A percentile compares a stretch with the other conserved stretches of the same genome.
phyloP scores from a whole-genome alignment of 37 sponge, comb jelly and placozoan species.

The Theonella swinhoei region DNA sequence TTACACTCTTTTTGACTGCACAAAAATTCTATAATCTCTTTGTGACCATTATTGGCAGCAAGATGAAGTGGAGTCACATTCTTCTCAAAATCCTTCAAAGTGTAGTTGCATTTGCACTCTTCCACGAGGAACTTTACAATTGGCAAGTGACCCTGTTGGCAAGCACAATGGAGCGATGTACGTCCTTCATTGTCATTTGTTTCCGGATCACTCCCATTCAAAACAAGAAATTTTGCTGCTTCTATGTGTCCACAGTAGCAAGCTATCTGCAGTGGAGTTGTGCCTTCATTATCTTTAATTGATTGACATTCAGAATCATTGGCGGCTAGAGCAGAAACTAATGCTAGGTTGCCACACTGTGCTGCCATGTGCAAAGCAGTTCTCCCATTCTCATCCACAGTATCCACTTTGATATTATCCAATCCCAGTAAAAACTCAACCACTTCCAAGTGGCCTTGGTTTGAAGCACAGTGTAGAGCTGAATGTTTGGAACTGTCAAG shows the following conservation, averaged over 20 bases:
- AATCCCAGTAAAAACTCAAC: conserved; percentile 14
- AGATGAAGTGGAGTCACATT: conserved; percentile 26
- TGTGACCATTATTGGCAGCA: conserved; percentile 25
- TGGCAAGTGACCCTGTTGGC: conserved; percentile 53
- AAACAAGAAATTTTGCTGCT: conserved; percentile 9
- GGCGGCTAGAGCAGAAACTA: background rate
- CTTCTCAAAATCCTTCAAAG: background rate
- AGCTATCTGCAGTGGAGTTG: conserved; percentile 54
- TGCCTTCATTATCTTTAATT: conserved; percentile 40
- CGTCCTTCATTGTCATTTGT: conserved; percentile 37
- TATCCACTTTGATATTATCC: background rate
- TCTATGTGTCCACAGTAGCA: conserved; percentile 23
- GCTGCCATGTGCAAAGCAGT: conserved; percentile 42
- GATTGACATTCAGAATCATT: background rate
- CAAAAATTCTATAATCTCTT: conserved; percentile 3
- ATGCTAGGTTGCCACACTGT: background rate
- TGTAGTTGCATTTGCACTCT: background rate
- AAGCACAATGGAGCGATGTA: conserved; percentile 39
- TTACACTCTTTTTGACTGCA: conserved; percentile 6
- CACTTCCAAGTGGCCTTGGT: conserved; percentile 17
- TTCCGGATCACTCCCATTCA: conserved; percentile 31
- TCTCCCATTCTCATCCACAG: conserved; percentile 34
- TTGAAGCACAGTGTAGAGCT: conserved; percentile 46
- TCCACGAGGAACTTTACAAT: conserved; percentile 37
- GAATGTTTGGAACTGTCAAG: conserved; percentile 42